Conservation (phyloP, 1,140 invertebrate species). For the Thaumatotibia leucotreta region DNA sequence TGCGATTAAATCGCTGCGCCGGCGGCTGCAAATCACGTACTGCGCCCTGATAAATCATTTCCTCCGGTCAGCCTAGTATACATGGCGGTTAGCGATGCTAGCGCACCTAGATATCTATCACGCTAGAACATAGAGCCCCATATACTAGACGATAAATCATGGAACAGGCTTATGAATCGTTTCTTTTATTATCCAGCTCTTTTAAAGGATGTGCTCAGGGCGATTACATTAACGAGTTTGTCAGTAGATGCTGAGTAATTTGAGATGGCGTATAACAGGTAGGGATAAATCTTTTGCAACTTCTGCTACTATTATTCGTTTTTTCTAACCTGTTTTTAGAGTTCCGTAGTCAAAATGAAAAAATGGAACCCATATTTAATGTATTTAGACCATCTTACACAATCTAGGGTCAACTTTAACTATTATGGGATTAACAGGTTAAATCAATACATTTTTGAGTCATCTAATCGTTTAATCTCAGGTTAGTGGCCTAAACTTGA, state of each 20-base stretch:
- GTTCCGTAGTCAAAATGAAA: no score
- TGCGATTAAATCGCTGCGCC: constrained; percentile 57
- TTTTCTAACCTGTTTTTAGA: no score
- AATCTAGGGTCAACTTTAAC: no score
- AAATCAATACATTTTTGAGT: no score
- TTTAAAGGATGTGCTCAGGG: background rate
- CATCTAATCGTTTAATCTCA: no score
- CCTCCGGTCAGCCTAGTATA: constrained; percentile 40
- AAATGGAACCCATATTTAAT: no score
- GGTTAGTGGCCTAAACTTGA: no score
- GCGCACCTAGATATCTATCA: constrained; percentile 13
- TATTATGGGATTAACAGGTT: no score
- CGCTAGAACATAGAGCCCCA: background rate
- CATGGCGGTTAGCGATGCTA: background rate
- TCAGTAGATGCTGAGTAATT: background rate
- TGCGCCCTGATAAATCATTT: constrained; percentile 61
- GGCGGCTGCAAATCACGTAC: constrained; percentile 59
- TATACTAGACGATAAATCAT: background rate
- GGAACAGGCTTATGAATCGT: background rate
- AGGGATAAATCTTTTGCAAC: background rate
- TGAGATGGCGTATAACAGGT: background rate
- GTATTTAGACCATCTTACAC: no score
- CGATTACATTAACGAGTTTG: background rate
- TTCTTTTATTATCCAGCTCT: background rate
- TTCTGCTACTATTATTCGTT: background rate